Base-by-base conservation (phyloP, 2,888 invertebrate genomes). In the Ochropacha duplaris region DNA sequence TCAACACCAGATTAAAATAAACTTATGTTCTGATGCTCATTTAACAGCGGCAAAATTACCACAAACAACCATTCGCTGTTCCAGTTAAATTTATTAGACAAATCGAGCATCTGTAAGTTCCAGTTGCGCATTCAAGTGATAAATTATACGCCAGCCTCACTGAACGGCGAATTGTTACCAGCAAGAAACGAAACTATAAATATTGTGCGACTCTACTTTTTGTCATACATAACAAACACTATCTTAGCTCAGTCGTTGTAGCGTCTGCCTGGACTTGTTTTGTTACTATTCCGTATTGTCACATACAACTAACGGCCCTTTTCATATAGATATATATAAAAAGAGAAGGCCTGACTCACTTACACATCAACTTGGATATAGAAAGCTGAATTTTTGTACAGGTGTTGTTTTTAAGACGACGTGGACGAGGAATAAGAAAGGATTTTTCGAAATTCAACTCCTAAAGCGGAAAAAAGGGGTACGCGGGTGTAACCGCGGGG, bases 131-230 rank as follows among this genome's bases (percentile, higher is more conserved):
- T 68, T 68, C 59, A 61, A 50, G 69, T 64, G 62, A 59, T 57
- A 67, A 67, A 69, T 60, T 63, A 59, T 56, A 61, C 57, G 57
- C 50, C 57, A n/a, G 54, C 26, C 56, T 64, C 67, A 64, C 60
- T 62, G 64, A 55, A 61, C 61, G 64, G 57, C 50, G 64, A 68
- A 71, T 68, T 68, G 65, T 71, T 61, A 58, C 55, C 24, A 67
- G 57, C 68, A 58, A 68, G 58, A 55, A 31, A 64, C 58, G 56
- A 58, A 58, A 54, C 58, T 54, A 62, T 62, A 64, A 61, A 61
- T 59, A 62, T 59, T 55, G 57, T 56, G 61, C 56, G 62, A 61
- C 51, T 54, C 58, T 49, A 60, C 60, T 61, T 61, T 67, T 62
- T 67, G 57, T 58, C 49, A 5, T 44, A 44, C 19, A 44, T 19